These are phyloP conservation scores for Perccottus glenii DNA, from an alignment of 2,113 vertebrate species.

Conservation along the genomic window DNA sequence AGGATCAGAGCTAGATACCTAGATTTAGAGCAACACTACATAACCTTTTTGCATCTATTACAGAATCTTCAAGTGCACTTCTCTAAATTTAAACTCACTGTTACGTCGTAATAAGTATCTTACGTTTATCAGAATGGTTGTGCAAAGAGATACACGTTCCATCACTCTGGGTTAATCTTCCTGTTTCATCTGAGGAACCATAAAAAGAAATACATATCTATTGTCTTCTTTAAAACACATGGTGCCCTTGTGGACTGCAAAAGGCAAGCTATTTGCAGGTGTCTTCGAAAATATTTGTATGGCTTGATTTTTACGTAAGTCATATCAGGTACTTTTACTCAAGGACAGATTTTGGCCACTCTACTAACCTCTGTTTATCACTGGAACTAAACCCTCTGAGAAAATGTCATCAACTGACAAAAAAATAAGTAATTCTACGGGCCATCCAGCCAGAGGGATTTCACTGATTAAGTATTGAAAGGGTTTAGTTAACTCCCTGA, in stretches of 20 bases:
- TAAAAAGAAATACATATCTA: no score
- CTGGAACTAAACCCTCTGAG: slow-evolving; percentile 30
- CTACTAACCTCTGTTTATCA: slow-evolving; percentile 3
- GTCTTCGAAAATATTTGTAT: neutral
- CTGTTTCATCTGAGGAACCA: no score
- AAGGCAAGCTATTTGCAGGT: neutral
- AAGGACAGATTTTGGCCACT: neutral
- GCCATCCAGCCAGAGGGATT: slow-evolving; percentile 32
- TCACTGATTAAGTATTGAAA: slow-evolving; percentile 48
- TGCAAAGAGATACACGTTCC: no score
- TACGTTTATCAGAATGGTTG: no score
- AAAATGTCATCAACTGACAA: slow-evolving; percentile 51
- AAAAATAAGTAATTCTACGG: slow-evolving; percentile 38
- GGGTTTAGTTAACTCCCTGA: slow-evolving; percentile 47
- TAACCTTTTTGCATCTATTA: no score
- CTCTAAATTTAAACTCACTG: no score
- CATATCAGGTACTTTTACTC: neutral
- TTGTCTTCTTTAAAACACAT: no score
- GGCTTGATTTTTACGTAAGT: neutral
- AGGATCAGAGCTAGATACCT: no score
- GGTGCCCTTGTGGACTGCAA: neutral
- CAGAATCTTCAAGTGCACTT: no score
- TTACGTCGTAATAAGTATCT: no score
- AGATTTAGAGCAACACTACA: no score
- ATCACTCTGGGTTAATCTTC: no score